Percentiles rank a stretch among this genome's conserved stretches.
phyloP scores from a whole-genome alignment of 1,140 invertebrate genomes.

The Solenopsis invicta region DNA sequence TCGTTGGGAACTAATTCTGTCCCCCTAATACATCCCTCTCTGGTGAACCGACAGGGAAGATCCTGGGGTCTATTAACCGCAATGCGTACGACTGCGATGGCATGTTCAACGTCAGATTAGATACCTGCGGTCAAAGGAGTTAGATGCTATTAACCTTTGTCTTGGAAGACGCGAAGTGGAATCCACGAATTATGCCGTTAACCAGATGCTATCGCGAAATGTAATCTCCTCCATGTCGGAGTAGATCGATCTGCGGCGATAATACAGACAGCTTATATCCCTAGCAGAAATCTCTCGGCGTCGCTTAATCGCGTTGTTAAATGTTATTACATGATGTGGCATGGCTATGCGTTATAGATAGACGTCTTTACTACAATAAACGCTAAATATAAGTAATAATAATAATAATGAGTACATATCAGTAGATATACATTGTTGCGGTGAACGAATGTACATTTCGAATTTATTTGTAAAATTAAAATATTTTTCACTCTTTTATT shows the following conservation, averaged over 20 bases:
- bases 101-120: conserved; percentile 51
- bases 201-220: conserved; percentile 49
- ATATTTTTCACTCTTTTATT: conserved; percentile 13
- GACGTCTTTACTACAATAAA: neutral
- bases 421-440: neutral
- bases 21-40: neutral
- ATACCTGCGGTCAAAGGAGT: conserved; percentile 53
- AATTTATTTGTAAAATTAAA: conserved; percentile 7
- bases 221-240: conserved; percentile 33
- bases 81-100: conserved; percentile 6
- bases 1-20: conserved; percentile 32
- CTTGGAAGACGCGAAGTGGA: conserved; percentile 54
- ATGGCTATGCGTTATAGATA: neutral
- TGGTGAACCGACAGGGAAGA: conserved; percentile 17
- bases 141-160: conserved; percentile 55
- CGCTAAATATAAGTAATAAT: conserved; percentile 1
- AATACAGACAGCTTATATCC: conserved; percentile 38
- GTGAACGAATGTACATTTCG: neutral
- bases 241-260: conserved; percentile 39
- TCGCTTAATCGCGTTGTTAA: conserved; percentile 51
- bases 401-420: neutral
- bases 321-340: neutral
- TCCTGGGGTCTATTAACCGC: conserved; percentile 29
- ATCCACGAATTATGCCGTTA: conserved; percentile 60
- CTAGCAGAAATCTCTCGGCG: conserved; percentile 19